Base-by-base conservation (phyloP, 2,888 invertebrate genomes). In the Laspeyria flexula region DNA sequence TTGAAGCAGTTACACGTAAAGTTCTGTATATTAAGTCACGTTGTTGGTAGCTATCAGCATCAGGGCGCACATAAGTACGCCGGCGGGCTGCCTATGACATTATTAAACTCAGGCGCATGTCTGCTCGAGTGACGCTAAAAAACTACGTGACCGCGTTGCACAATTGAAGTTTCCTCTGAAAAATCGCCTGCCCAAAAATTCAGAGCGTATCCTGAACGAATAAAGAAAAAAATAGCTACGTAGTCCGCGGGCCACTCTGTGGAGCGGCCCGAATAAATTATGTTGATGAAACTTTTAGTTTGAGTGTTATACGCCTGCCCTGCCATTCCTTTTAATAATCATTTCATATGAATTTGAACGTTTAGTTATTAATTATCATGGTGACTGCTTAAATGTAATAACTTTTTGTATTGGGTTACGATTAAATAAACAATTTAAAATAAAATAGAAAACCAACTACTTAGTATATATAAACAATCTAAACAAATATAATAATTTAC, bases 51-150 rank as follows among this genome's bases (percentile, higher is more conserved):
- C 61, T 56, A 67, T 65, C 57, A 60, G 52, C 48, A 45, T 51
- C 52, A 39, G 27, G 31, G 48, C 45, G 30, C 42, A 55, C 52
- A 64, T 57, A 71, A 67, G 67, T 47, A 61, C 45, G 58, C 65
- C 54, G 59, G 58, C 57, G 63, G 74, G 69, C 72, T 75, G 83
- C 67, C 84, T 84, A 87, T 87, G 86, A 85, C 83, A 85, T 90
- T 88, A 89, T 89, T 85, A 88, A 88, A 85, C 85, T 89, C 85
- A 73, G 75, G 85, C 88, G 88, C 88, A 90, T 88, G 83, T 77
- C 77, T 77, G 73, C 81, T 77, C 77, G 72, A 83, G 79, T 86
- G 86, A 83, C 79, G 84, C 83, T 85, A 81, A 83, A 81, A 84
- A 83, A 86, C 77, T 90, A 90, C 90, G 91, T 91, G 91, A 90